Base-by-base conservation (phyloP, 2,888 invertebrate species). In the Acleris cristana region DNA sequence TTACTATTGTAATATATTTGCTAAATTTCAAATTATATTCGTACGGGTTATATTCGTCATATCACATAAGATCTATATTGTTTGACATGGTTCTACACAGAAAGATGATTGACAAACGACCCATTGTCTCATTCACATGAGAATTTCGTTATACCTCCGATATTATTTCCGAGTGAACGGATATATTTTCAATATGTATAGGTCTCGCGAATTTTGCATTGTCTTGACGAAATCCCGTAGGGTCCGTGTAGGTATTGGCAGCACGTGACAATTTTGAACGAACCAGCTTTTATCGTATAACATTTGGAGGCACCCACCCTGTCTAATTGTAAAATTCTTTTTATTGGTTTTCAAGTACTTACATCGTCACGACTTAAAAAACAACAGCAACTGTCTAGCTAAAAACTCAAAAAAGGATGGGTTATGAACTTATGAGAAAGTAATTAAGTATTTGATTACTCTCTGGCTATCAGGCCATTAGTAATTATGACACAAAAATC, bases 171-270 rank as follows among this genome's bases (percentile, higher is more conserved):
- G 79, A 73, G 70, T 83, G 81, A 84, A 83, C 85, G 82, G 84
- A 85, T 84, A 88, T 85, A 88, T 89, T 88, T 89, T 80, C 88
- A 90, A 89, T 89, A 85, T 48, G 84, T 79, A 80, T 75, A 74
- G 76, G 72, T 74, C 71, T 71, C 73, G 75, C 72, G 77, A 81
- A 76, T 82, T 79, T 79, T 53, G 26, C 67, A 54, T 55, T 57
- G 60, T 64, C 54, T 54, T 64, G 51, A 76, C 79, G 82, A 56
- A 44, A 44, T 82, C 79, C 77, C 76, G 79, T 79, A 78, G 74
- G 74, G 73, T 65, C 70, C 75, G 78, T 77, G 80, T 78, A 75
- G 44, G 66, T 67, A 75, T 79, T 79, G 73, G 74, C 73, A 76
- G 78, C 51, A 19, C 58, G 21, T 14, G 14, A 49, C 64, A 66